Conservation (phyloP, 1,140 invertebrate genomes). For the Eufriesea mexicana region DNA sequence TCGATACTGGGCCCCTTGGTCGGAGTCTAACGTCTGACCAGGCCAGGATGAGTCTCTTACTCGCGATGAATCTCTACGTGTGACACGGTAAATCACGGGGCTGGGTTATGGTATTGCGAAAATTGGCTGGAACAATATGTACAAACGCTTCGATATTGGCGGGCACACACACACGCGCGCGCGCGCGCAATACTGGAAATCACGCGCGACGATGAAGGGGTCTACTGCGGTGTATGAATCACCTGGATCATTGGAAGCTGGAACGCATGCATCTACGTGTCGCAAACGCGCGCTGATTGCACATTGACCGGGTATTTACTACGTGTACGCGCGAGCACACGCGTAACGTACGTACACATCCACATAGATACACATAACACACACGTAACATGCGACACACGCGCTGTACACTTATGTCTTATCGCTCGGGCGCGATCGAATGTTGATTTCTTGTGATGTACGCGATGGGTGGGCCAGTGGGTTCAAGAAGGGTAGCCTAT, state of each 20-base stretch:
- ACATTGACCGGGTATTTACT: constrained; percentile 31
- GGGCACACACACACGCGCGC: not conserved
- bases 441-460: constrained; percentile 54
- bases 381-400: constrained; percentile 58
- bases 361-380: constrained; percentile 9
- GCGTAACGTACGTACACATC: not conserved
- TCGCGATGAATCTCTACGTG: too few relatives aligned
- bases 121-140: not conserved
- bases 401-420: constrained; percentile 55
- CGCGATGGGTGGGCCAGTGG: not conserved
- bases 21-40: too few relatives aligned
- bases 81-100: too few relatives aligned
- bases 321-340: not conserved
- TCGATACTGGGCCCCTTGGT: not conserved
- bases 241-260: not conserved
- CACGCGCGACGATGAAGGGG: not conserved
- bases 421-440: constrained; percentile 35
- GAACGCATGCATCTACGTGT: constrained; percentile 19
- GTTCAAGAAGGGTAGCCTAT: not conserved
- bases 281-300: not conserved
- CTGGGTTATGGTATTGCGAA: not conserved
- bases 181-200: not conserved
- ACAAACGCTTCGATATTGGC: not conserved
- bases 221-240: not conserved
- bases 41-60: too few relatives aligned